Conservation (phyloP, 2,888 invertebrate genomes). For the Iphiclides podalirius region DNA sequence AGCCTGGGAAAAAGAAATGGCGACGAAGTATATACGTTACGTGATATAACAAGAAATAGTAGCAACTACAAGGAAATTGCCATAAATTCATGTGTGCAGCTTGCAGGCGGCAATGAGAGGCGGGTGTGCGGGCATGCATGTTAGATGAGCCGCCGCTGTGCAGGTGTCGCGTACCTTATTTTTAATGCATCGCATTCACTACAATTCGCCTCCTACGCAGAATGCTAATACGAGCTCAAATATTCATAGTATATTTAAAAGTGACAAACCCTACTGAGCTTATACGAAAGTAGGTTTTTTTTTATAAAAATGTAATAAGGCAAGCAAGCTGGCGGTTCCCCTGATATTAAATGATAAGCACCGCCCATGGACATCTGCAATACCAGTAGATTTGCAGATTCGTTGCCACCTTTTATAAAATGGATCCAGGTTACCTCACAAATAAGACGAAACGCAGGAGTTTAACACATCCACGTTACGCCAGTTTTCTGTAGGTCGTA, state of each 20-base stretch:
- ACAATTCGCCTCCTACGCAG: slow-evolving; percentile 38
- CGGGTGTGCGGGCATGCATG: slow-evolving; percentile 56
- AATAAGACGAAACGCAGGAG: too few species aligned
- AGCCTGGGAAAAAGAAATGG: not conserved
- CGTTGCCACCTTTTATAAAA: too few species aligned
- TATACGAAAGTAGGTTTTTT: too few species aligned
- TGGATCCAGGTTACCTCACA: too few species aligned
- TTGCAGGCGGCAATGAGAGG: slow-evolving; percentile 45
- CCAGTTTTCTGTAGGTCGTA: too few species aligned
- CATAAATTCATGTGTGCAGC: slow-evolving; percentile 25
- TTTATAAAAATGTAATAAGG: too few species aligned
- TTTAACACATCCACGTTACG: too few species aligned
- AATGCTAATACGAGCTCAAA: slow-evolving; percentile 22
- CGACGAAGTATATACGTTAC: slow-evolving; percentile 5
- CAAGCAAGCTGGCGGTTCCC: too few species aligned
- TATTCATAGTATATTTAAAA: slow-evolving; percentile 5
- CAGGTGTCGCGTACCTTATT: slow-evolving; percentile 56
- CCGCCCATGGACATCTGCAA: too few species aligned
- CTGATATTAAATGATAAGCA: too few species aligned
- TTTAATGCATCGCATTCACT: slow-evolving; percentile 51
- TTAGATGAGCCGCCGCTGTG: slow-evolving; percentile 54
- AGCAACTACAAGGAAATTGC: slow-evolving; percentile 14
- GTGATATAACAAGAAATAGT: slow-evolving; percentile 12
- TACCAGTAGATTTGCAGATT: too few species aligned
- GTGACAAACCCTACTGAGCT: too few species aligned